These are phyloP conservation scores for Cydia amplana DNA, from an alignment of 1,140 invertebrate genomes.

Conservation along the genomic window DNA sequence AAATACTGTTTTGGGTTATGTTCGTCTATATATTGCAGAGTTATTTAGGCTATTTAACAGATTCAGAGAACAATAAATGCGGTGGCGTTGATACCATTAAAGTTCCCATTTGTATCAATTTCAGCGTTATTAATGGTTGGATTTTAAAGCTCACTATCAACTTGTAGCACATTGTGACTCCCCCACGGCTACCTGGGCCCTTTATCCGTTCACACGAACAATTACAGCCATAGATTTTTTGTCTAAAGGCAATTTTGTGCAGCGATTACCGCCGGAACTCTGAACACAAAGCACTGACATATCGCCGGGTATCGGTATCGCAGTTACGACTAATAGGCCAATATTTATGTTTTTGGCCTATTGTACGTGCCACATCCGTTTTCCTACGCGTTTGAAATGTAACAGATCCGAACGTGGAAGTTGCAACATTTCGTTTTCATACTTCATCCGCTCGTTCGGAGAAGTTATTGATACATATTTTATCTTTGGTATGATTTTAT, in stretches of 20 bases:
- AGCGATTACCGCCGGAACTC: conserved; percentile 67
- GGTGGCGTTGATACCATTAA: conserved; percentile 41
- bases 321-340: conserved; percentile 72
- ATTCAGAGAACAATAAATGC: conserved; percentile 3
- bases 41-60: conserved; percentile 1
- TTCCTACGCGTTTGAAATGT: conserved; percentile 29
- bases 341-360: conserved; percentile 70
- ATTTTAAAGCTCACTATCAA: conserved; percentile 44
- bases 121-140: conserved; percentile 44
- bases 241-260: conserved; percentile 54
- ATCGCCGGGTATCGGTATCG: conserved; percentile 66
- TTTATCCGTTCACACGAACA: conserved; percentile 51
- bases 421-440: conserved; percentile 23
- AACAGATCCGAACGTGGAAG: conserved; percentile 24
- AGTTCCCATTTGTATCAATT: conserved; percentile 45
- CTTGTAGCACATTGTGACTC: conserved; percentile 43
- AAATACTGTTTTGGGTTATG: no score
- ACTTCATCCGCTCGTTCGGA: conserved; percentile 14
- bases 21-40: no score
- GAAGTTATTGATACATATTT: conserved; percentile 6
- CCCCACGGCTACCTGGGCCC: conserved; percentile 55
- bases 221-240: conserved; percentile 57
- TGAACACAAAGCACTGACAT: conserved; percentile 67
- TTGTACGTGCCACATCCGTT: conserved; percentile 58
- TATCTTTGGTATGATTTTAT: not conserved